phyloP scores from a whole-genome alignment of 2,888 invertebrate genomes.

The Dilophus febrilis region DNA sequence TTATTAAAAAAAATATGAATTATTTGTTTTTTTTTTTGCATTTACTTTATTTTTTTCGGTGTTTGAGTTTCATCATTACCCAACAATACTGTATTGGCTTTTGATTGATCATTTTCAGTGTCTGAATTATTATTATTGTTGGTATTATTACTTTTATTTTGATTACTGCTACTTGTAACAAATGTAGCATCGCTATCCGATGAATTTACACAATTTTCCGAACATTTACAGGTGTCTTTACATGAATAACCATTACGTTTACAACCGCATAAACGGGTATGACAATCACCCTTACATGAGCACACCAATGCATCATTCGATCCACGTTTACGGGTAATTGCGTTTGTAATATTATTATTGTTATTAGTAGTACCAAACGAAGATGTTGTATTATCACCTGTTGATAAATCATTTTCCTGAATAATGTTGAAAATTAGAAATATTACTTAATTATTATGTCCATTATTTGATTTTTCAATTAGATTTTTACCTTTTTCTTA shows the following conservation, averaged over 20 bases:
- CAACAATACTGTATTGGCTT: background rate
- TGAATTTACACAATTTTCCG: background rate
- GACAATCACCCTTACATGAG: conserved; percentile 1
- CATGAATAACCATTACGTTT: background rate
- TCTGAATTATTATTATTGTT: background rate
- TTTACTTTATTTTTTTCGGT: conserved; percentile 1
- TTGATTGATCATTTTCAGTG: background rate
- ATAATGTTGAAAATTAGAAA: background rate
- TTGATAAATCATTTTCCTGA: too few species aligned
- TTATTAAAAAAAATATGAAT: too few species aligned
- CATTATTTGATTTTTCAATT: conserved; percentile 8
- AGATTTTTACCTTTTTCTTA: conserved; percentile 8
- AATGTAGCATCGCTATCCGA: background rate
- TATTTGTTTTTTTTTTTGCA: too few species aligned
- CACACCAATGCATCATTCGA: background rate
- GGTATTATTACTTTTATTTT: background rate
- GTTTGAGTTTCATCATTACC: background rate
- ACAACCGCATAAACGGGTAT: background rate
- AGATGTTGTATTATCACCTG: too few species aligned
- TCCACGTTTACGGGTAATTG: background rate
- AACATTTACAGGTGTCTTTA: background rate
- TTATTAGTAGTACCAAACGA: background rate
- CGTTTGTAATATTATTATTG: background rate
- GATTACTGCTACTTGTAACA: background rate
- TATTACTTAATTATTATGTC: background rate